Evolutionary conservation across 2,888 invertebrate species (phyloP).

Genomic region (Alviniconcha strummeri): DNA sequence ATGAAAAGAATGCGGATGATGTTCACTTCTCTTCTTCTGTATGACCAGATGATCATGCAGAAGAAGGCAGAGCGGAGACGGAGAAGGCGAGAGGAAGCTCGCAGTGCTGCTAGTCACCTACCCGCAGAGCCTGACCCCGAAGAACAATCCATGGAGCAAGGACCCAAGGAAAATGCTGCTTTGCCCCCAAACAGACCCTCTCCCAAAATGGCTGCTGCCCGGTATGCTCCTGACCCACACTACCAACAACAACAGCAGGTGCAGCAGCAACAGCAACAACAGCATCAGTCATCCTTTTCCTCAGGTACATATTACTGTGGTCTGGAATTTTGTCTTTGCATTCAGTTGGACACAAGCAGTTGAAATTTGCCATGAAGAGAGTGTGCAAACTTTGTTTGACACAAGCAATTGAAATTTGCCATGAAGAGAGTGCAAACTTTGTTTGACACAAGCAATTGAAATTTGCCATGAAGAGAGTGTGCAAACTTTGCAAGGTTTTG

Average conservation of each 20-base stretch:
- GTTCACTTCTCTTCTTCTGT: no score
- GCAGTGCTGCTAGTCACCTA: slow-evolving; percentile 32
- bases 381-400: no score
- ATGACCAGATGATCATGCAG: slow-evolving; percentile 68
- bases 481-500: no score
- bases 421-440: no score
- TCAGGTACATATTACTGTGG: background rate
- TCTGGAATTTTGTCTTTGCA: no score
- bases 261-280: slow-evolving; percentile 21
- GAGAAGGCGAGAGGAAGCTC: slow-evolving; percentile 57
- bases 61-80: slow-evolving; percentile 70
- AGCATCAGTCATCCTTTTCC: slow-evolving; percentile 58
- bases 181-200: slow-evolving; percentile 36
- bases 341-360: no score
- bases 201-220: slow-evolving; percentile 43
- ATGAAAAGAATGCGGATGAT: no score
- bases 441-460: no score
- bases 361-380: no score
- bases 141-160: slow-evolving; percentile 33
- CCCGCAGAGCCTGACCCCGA: slow-evolving; percentile 24
- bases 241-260: background rate
- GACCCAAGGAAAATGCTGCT: slow-evolving; percentile 37
- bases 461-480: no score
- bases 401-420: no score
- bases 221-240: slow-evolving; percentile 41